These are phyloP conservation scores for Monochamus alternatus DNA, from an alignment of 2,888 invertebrate genomes.

Conservation along the genomic window DNA sequence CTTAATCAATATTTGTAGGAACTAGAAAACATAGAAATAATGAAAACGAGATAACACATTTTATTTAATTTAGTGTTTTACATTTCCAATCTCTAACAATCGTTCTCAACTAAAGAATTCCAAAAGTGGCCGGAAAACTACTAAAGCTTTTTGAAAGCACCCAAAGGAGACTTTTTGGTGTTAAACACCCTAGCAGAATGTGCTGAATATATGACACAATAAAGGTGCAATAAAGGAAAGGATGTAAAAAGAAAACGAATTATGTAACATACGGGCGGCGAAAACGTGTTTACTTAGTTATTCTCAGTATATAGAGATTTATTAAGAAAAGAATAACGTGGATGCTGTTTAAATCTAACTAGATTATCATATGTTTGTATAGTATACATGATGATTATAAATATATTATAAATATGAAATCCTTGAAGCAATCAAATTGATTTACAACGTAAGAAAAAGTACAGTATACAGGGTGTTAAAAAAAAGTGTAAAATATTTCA, in stretches of 20 bases:
- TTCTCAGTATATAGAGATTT: not conserved
- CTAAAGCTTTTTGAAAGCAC: slow-evolving; percentile 9
- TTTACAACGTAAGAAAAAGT: no score
- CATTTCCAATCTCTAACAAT: not conserved
- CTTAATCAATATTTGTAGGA: no score
- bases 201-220: slow-evolving; percentile 13
- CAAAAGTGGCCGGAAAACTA: not conserved
- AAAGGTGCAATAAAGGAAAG: slow-evolving; percentile 3
- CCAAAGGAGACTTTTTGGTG: not conserved
- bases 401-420: no score
- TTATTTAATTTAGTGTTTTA: not conserved
- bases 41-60: not conserved
- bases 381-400: no score
- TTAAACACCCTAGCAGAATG: not conserved
- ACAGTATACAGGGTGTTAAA: no score
- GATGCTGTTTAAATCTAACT: no score
- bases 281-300: slow-evolving; percentile 4
- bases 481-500: no score
- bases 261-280: not conserved
- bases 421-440: no score
- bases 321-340: not conserved
- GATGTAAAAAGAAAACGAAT: slow-evolving; percentile 2
- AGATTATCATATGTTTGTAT: no score
- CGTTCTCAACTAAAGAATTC: not conserved
- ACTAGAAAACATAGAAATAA: no score